Evolutionary conservation across 2,888 invertebrate genomes (phyloP), one percentile per base, ranked within the genome.

Genomic region (Hipparchia sbordonii): DNA sequence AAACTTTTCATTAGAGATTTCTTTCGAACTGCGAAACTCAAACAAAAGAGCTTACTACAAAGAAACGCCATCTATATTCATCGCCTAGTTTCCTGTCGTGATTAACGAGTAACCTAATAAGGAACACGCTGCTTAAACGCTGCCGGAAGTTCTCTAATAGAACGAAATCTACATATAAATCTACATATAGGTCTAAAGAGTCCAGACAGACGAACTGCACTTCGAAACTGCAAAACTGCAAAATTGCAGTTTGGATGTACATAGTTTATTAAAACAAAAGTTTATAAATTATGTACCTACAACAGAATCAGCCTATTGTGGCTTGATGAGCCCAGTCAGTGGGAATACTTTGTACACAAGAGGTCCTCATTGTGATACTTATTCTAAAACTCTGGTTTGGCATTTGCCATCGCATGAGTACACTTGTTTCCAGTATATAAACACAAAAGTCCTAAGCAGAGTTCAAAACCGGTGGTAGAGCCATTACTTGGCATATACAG

Each of bases 41-140:
- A 57, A 57, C 57, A 39, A 61, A 45, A 45, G 39, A 61, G 6
- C 86, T 82, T 79, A 79, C 77, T 84, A 83, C 82, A 82, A 83
- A 48, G 65, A 33, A 63, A 65, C 45, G 23, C 4, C 45, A 65
- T 13, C 23, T 73, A 45, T 73, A 73, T 85, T 85, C 82, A 79
- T 82, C 84, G 84, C 82, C 79, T 78, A 82, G 82, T 82, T 84
- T 81, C 80, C 81, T 70, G 74, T 70, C 66, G 72, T 72, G 71
- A 71, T 73, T 74, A 74, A 75, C 66, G 74, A 63, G 61, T 56
- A 57, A 67, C 75, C 71, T 68, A 73, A 76, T 76, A 76, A 72
- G 73, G 78, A 77, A 72, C 68, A 71, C 54, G 67, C 74, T 52
- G 72, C 56, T 75, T 74, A 48, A 57, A 72, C 74, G 52, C 52